phyloP scores from a whole-genome alignment of 2,888 invertebrate genomes.

The Rosalia funebris region DNA sequence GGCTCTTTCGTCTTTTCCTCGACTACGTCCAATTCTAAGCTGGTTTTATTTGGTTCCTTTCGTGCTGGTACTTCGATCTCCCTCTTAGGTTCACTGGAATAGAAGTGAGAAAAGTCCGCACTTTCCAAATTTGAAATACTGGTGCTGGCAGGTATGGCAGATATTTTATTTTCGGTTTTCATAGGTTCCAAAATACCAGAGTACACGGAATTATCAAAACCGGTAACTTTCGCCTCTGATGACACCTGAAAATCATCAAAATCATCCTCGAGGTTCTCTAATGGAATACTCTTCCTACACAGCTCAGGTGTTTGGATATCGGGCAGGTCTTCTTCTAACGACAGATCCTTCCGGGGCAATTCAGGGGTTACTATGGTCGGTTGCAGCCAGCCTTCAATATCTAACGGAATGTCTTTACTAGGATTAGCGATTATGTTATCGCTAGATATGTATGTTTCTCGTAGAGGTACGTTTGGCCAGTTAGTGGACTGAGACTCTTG shows the following conservation, averaged over 20 bases:
- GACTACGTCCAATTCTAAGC: neutral
- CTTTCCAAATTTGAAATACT: neutral
- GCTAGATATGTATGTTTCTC: constrained; percentile 61
- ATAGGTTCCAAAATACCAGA: neutral
- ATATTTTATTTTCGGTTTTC: neutral
- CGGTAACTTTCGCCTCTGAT: constrained; percentile 34
- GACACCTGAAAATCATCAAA: constrained; percentile 60
- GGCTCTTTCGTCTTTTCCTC: neutral
- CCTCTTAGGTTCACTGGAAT: neutral
- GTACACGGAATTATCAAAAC: too few relatives aligned
- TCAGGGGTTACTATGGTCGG: constrained; percentile 57
- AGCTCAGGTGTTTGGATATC: constrained; percentile 28
- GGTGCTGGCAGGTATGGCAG: neutral
- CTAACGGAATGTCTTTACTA: constrained; percentile 32
- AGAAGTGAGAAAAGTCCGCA: neutral
- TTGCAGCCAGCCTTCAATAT: constrained; percentile 52
- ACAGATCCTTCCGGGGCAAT: constrained; percentile 46
- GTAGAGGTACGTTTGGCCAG: constrained; percentile 50
- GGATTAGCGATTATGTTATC: constrained; percentile 37
- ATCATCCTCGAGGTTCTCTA: constrained; percentile 49
- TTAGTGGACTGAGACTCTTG: constrained; percentile 33
- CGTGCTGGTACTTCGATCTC: too few relatives aligned
- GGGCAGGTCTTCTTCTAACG: constrained; percentile 31
- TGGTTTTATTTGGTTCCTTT: neutral
- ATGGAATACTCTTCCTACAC: constrained; percentile 13